phyloP scores from a whole-genome alignment of 2,797 vertebrate species.

The Smutsia temminckii region DNA sequence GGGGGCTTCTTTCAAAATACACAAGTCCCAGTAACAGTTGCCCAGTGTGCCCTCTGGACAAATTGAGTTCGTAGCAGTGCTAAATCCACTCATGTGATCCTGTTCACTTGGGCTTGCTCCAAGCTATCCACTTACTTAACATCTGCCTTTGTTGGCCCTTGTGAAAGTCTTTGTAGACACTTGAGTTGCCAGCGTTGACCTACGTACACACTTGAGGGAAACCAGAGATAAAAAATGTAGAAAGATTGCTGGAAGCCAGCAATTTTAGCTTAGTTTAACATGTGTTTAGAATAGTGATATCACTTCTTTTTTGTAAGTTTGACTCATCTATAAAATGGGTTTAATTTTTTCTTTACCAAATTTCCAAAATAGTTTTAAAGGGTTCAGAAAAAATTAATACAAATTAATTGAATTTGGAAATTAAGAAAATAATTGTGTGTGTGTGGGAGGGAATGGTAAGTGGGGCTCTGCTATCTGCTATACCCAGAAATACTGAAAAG shows the following conservation, averaged over 20 bases:
- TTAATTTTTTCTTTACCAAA: neutral
- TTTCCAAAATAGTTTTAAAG: constrained; percentile 24
- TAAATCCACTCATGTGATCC: accelerated
- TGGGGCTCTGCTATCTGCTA: neutral
- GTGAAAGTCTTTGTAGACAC: neutral
- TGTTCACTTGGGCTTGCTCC: neutral
- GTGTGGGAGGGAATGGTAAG: neutral
- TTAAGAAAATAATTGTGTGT: neutral
- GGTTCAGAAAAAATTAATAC: neutral
- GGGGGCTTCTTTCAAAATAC: neutral
- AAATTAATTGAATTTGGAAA: constrained; percentile 24
- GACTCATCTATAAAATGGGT: neutral
- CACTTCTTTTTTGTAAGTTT: neutral
- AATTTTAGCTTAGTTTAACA: neutral
- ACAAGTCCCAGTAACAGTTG: neutral
- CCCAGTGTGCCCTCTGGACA: neutral
- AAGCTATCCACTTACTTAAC: neutral
- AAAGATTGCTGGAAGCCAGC: neutral
- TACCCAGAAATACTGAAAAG: neutral
- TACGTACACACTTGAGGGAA: neutral
- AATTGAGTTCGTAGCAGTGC: neutral
- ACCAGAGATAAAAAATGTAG: neutral
- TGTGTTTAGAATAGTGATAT: neutral
- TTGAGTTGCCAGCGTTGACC: neutral
- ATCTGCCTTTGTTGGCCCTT: neutral